A percentile compares a stretch with the other conserved stretches of the same genome.
Evolutionary conservation across 1,140 invertebrate genomes (phyloP).

Genomic region (Semibalanus balanoides): DNA sequence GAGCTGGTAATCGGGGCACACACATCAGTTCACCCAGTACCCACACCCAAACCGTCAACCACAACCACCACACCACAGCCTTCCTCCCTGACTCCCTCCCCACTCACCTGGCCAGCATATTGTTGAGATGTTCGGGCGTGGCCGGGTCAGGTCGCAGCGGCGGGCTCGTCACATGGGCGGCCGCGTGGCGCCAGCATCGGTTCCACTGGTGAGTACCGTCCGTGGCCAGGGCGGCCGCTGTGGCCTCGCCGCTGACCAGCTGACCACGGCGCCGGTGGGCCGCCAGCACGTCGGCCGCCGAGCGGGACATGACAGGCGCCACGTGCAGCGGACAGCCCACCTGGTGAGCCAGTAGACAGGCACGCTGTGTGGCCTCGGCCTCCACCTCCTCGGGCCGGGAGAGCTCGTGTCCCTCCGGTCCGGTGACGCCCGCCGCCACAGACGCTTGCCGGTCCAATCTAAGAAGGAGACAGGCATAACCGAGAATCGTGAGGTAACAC

Average conservation of each 20-base stretch:
- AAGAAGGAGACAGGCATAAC: slow-evolving; percentile 4
- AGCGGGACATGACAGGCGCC: slow-evolving; percentile 92
- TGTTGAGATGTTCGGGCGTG: slow-evolving; percentile 52
- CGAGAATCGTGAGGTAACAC: no score
- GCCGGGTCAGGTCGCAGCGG: slow-evolving; percentile 69
- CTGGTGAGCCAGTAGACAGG: slow-evolving; percentile 84
- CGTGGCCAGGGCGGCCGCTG: slow-evolving; percentile 70
- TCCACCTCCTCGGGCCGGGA: slow-evolving; percentile 96
- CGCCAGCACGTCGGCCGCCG: slow-evolving; percentile 62
- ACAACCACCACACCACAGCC: not conserved
- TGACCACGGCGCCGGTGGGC: slow-evolving; percentile 50
- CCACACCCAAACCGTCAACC: no score
- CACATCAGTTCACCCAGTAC: not conserved
- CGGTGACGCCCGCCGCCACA: slow-evolving; percentile 73
- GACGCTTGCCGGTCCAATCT: slow-evolving; percentile 78
- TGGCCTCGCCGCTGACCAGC: slow-evolving; percentile 76
- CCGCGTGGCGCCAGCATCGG: slow-evolving; percentile 71
- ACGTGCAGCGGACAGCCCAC: slow-evolving; percentile 82
- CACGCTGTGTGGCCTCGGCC: slow-evolving; percentile 87
- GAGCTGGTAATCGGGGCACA: no score
- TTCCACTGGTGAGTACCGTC: slow-evolving; percentile 63
- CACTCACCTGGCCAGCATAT: slow-evolving; percentile 49
- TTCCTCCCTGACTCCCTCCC: not conserved
- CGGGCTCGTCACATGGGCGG: slow-evolving; percentile 78
- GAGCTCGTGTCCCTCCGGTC: slow-evolving; percentile 90